Evolutionary conservation across 2,797 vertebrate species (phyloP).

Genomic region (Cuculus canorus): DNA sequence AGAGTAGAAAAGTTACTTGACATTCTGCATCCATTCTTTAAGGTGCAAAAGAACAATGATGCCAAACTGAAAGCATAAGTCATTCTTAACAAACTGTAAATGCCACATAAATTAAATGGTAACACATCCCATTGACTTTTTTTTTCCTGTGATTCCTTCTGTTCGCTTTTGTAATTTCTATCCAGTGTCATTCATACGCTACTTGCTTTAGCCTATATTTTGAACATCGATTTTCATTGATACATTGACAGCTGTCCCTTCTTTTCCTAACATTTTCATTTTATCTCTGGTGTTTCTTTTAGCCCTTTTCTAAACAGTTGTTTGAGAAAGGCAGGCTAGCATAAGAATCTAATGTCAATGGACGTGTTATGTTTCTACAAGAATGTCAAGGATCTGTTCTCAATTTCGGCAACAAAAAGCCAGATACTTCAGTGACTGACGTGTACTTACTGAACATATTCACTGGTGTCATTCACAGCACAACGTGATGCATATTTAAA

Average conservation of each 20-base stretch:
- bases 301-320: not conserved
- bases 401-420: not conserved
- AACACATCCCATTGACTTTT: not conserved
- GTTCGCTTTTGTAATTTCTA: not conserved
- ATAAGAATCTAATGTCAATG: not conserved
- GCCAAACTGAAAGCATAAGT: not conserved
- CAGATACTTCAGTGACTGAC: conserved; percentile 7
- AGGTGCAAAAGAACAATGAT: not conserved
- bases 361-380: not conserved
- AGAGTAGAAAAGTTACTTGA: not conserved
- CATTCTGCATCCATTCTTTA: not conserved
- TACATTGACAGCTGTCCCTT: not conserved
- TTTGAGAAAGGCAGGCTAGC: not conserved
- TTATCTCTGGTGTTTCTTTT: not conserved
- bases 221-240: not conserved
- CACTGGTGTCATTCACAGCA: not conserved
- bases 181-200: not conserved
- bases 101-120: not conserved
- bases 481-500: not conserved
- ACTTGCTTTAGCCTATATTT: not conserved
- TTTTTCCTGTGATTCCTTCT: not conserved
- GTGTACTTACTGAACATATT: not conserved
- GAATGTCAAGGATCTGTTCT: not conserved
- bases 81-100: not conserved
- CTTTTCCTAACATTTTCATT: not conserved